Conservation (phyloP, 1,140 invertebrate species). For the Drosophila rhopaloa region DNA sequence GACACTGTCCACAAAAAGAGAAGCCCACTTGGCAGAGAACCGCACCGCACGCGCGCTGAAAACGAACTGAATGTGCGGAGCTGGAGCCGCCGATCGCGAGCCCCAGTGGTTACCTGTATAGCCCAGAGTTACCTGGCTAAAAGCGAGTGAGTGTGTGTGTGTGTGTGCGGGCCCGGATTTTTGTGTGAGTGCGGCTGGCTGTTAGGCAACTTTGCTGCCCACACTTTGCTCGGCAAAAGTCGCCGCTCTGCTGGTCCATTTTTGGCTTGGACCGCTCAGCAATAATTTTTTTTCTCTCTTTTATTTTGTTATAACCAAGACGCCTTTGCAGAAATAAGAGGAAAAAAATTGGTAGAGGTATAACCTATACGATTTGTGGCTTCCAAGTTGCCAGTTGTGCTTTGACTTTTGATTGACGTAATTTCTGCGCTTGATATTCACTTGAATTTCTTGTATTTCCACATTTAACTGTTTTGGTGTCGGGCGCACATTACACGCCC, state of each 20-base stretch:
- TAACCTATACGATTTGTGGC: conserved; percentile 54
- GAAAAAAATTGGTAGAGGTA: conserved; percentile 17
- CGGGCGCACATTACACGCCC: conserved; percentile 73
- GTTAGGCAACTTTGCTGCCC: conserved; percentile 82
- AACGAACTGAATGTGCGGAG: conserved; percentile 77
- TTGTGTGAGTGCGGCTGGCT: conserved; percentile 46
- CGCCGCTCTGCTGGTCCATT: conserved; percentile 75
- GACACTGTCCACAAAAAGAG: conserved; percentile 31
- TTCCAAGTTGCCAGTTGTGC: conserved; percentile 58
- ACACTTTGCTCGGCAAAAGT: conserved; percentile 62
- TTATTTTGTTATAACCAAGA: conserved; percentile 52
- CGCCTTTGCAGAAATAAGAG: conserved; percentile 72
- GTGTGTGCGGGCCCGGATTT: conserved; percentile 29
- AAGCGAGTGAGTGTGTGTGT: conserved; percentile 23
- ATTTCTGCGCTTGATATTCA: conserved; percentile 82
- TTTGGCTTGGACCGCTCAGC: conserved; percentile 71
- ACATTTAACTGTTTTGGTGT: conserved; percentile 82
- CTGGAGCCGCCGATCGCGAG: conserved; percentile 44
- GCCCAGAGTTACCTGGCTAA: conserved; percentile 37
- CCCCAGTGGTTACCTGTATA: conserved; percentile 54
- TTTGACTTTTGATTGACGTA: conserved; percentile 80
- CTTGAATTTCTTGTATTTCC: conserved; percentile 82
- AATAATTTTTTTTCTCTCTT: conserved; percentile 49
- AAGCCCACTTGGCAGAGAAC: conserved; percentile 66
- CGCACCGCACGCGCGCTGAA: conserved; percentile 83